Evolutionary conservation across 2,113 vertebrate species (phyloP).

Genomic region (Gobius niger): DNA sequence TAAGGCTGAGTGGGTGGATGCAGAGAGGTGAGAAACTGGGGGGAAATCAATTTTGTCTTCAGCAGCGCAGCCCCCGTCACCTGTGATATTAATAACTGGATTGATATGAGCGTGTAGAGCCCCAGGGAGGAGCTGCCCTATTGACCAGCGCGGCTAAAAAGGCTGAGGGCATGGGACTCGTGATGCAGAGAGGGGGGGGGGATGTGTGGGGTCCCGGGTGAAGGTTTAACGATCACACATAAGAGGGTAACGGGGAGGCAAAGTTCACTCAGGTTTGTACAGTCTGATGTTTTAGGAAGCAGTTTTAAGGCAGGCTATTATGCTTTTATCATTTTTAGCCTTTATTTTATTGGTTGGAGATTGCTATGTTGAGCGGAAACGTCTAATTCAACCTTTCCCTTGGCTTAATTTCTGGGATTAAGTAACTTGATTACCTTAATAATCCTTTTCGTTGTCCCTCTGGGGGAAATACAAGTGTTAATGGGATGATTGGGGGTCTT

Average conservation of each 20-base stretch:
- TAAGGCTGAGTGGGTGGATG: slow-evolving; percentile 13
- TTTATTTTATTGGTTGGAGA: too few species aligned
- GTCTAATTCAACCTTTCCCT: too few species aligned
- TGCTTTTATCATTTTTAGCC: too few species aligned
- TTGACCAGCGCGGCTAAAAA: slow-evolving; percentile 22
- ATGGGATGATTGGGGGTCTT: too few species aligned
- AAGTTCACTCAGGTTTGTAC: not conserved
- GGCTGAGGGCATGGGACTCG: slow-evolving; percentile 7
- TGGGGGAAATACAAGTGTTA: too few species aligned
- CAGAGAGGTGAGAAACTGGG: not conserved
- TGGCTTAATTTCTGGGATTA: too few species aligned
- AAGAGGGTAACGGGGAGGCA: not conserved
- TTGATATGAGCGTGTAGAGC: slow-evolving; percentile 25
- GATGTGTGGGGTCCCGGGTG: not conserved
- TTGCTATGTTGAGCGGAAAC: too few species aligned
- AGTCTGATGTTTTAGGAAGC: not conserved
- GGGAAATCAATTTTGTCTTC: slow-evolving; percentile 33
- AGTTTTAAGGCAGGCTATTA: too few species aligned
- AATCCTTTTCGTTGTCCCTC: too few species aligned
- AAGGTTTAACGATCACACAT: not conserved
- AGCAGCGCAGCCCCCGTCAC: slow-evolving; percentile 35
- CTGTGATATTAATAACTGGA: slow-evolving; percentile 42
- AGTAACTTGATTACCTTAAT: too few species aligned
- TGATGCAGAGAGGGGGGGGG: not conserved
- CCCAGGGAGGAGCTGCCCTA: slow-evolving; percentile 30